Percentiles rank a stretch among this genome's conserved stretches.
These are phyloP conservation scores for Dromococcyx pavoninus DNA, from an alignment of 2,797 vertebrate species.

Conservation along the genomic window DNA sequence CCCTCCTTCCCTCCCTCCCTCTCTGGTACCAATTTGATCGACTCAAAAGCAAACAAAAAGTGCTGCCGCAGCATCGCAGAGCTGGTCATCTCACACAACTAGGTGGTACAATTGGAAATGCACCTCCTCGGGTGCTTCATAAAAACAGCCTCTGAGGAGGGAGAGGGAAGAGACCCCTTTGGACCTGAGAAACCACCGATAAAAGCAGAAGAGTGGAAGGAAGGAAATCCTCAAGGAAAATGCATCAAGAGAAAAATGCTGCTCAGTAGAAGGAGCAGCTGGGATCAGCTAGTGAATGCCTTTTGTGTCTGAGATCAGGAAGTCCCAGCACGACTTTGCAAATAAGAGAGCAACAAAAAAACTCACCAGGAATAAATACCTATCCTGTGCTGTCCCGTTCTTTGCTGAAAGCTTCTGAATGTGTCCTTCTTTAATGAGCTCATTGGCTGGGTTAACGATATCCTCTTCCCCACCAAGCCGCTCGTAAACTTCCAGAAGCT, in stretches of 20 bases:
- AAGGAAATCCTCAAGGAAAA: neutral
- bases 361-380: conserved; percentile 95
- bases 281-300: neutral
- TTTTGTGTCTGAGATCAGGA: neutral
- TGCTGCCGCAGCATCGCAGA: neutral
- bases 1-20: neutral
- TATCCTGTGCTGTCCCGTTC: conserved; percentile 92
- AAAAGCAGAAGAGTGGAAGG: neutral
- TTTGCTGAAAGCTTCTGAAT: conserved; percentile 98
- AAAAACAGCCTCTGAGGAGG: neutral
- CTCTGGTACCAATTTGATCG: neutral
- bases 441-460: conserved; percentile 96
- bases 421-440: conserved; percentile 96
- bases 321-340: neutral
- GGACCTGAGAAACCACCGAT: neutral
- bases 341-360: neutral
- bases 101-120: neutral
- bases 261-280: neutral
- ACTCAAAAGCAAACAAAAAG: neutral
- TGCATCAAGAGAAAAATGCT: neutral
- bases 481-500: conserved; percentile 94
- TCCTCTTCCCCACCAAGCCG: conserved; percentile 94
- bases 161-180: neutral
- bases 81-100: neutral
- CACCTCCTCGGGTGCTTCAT: neutral